Conservation (phyloP, 2,888 invertebrate genomes). For the Drosophila prolongata region DNA sequence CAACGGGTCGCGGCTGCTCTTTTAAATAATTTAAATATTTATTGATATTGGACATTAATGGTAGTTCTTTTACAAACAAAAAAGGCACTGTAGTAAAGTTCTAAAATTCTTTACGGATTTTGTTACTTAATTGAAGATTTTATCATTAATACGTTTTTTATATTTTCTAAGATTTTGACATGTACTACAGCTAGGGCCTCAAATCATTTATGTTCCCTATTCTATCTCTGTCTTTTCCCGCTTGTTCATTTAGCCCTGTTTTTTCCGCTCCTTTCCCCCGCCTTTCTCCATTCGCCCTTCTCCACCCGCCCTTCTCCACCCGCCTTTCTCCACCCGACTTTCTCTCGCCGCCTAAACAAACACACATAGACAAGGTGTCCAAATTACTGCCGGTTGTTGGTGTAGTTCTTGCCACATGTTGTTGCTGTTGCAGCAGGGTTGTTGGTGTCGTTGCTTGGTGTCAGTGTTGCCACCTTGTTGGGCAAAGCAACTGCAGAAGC, state of each 20-base stretch:
- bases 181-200: background rate
- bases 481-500: constrained; percentile 31
- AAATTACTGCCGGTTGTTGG: constrained; percentile 71
- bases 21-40: no score
- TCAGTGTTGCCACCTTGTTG: constrained; percentile 75
- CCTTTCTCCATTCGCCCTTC: no score
- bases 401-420: constrained; percentile 45
- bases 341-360: constrained; percentile 44
- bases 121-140: no score
- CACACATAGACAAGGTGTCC: constrained; percentile 64
- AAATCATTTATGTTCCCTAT: constrained; percentile 1
- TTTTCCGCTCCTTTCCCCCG: background rate
- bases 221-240: background rate
- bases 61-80: no score
- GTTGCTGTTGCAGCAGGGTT: constrained; percentile 46
- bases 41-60: no score
- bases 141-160: background rate
- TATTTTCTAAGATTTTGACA: no score
- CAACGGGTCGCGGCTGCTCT: no score
- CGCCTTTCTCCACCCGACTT: background rate
- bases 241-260: constrained; percentile 21
- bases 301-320: no score
- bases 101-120: no score
- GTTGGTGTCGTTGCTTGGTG: constrained; percentile 51
- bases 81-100: no score